Evolutionary conservation across 2,797 vertebrate genomes (phyloP).

Genomic region (Oreortyx pictus): DNA sequence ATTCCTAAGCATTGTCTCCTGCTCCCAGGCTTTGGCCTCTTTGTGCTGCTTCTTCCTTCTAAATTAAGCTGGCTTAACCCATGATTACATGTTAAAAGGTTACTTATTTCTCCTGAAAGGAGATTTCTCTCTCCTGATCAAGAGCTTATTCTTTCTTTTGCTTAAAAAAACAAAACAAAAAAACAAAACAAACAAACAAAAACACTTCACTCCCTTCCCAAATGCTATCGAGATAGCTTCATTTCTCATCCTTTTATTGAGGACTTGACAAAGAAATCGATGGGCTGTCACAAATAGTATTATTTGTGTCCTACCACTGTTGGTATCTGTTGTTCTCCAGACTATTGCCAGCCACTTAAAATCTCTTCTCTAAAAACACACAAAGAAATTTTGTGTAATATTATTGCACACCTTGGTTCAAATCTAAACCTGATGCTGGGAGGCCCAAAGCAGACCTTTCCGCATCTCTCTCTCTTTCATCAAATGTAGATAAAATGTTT

Average conservation of each 20-base stretch:
- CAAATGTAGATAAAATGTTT: not conserved
- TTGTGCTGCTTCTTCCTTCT: not conserved
- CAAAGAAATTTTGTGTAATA: not conserved
- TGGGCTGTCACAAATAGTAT: not conserved
- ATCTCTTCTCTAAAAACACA: not conserved
- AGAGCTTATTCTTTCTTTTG: not conserved
- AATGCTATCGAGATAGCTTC: not conserved
- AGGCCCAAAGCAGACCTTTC: not conserved
- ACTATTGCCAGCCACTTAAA: not conserved
- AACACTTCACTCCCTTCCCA: not conserved
- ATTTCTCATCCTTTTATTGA: not conserved
- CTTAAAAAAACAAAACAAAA: too few species aligned
- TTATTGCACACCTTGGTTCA: not conserved
- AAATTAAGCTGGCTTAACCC: not conserved
- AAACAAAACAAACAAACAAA: not conserved
- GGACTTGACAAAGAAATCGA: not conserved
- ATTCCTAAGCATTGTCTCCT: not conserved
- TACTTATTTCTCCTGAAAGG: not conserved
- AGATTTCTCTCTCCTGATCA: not conserved
- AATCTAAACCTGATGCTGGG: not conserved
- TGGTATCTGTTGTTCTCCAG: not conserved
- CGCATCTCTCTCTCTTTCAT: not conserved
- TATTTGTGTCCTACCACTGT: not conserved
- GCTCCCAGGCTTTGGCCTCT: not conserved
- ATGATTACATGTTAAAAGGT: not conserved